Evolutionary conservation across 2,888 invertebrate species (phyloP).

Genomic region (Agrotis clavis): DNA sequence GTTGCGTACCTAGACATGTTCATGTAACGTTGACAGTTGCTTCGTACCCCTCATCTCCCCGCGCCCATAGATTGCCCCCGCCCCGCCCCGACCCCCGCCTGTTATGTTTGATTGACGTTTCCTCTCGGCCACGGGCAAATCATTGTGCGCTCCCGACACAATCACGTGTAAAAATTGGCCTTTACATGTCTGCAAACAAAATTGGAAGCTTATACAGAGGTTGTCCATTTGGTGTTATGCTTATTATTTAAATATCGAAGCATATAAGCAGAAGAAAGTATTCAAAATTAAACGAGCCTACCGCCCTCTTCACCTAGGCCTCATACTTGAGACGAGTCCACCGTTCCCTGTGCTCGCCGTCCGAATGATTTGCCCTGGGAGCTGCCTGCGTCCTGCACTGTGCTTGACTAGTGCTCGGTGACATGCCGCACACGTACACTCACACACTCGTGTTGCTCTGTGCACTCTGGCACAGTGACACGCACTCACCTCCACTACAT

Average conservation of each 20-base stretch:
- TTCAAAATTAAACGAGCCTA: slow-evolving; percentile 18
- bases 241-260: slow-evolving; percentile 21
- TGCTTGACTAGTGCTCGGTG: slow-evolving; percentile 67
- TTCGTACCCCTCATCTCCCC: slow-evolving; percentile 70
- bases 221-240: neutral
- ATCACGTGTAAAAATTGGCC: slow-evolving; percentile 20
- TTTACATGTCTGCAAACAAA: slow-evolving; percentile 21
- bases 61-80: slow-evolving; percentile 71
- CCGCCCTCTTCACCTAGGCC: slow-evolving; percentile 1
- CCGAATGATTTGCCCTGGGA: slow-evolving; percentile 69
- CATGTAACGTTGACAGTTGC: slow-evolving; percentile 78
- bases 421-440: slow-evolving; percentile 48
- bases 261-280: slow-evolving; percentile 6
- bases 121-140: slow-evolving; percentile 76
- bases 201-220: slow-evolving; percentile 9
- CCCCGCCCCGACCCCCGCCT: slow-evolving; percentile 70
- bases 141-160: slow-evolving; percentile 61
- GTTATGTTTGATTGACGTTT: slow-evolving; percentile 71
- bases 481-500: slow-evolving; percentile 64
- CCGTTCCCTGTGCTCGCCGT: slow-evolving; percentile 15
- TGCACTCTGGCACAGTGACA: slow-evolving; percentile 57
- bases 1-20: slow-evolving; percentile 82
- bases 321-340: slow-evolving; percentile 12
- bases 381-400: slow-evolving; percentile 73
- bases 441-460: slow-evolving; percentile 53